Conservation (phyloP, 2,797 vertebrate genomes). For the Lutjanus campechanus region DNA sequence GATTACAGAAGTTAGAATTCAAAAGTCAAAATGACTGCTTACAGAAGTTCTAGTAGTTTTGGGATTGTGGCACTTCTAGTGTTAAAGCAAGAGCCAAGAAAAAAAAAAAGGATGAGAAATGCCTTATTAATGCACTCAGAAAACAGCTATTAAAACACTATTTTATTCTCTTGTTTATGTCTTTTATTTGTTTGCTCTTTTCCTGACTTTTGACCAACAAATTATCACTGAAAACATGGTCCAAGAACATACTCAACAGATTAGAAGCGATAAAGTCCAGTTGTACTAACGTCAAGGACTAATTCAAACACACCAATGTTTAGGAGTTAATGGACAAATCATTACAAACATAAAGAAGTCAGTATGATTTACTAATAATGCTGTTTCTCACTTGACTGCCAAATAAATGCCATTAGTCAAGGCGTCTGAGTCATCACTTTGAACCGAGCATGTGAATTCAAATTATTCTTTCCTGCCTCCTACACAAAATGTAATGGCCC, state of each 20-base stretch:
- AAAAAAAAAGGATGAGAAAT: neutral
- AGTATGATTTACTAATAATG: slow-evolving; percentile 67
- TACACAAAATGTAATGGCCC: slow-evolving; percentile 70
- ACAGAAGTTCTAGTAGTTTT: too few relatives aligned
- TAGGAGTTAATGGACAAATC: slow-evolving; percentile 66
- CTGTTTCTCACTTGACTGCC: slow-evolving; percentile 67
- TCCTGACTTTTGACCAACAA: slow-evolving; percentile 25
- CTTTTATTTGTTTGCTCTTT: neutral
- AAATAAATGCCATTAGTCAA: slow-evolving; percentile 72
- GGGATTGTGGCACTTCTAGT: too few relatives aligned
- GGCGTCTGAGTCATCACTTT: slow-evolving; percentile 72
- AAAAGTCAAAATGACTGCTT: too few relatives aligned
- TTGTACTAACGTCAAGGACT: slow-evolving; percentile 12
- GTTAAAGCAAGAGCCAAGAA: neutral
- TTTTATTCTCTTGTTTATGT: slow-evolving; percentile 12
- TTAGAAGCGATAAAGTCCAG: slow-evolving; percentile 49
- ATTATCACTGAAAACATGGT: slow-evolving; percentile 20
- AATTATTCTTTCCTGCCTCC: slow-evolving; percentile 67
- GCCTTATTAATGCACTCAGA: neutral
- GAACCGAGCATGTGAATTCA: slow-evolving; percentile 52
- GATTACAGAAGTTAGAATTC: too few relatives aligned
- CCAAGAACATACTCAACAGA: slow-evolving; percentile 40
- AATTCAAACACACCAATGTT: slow-evolving; percentile 54
- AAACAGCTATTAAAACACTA: slow-evolving; percentile 6
- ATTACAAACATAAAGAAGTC: slow-evolving; percentile 68